These are phyloP conservation scores for Drosophila navojoa DNA, from an alignment of 1,140 invertebrate species.

Conservation along the genomic window DNA sequence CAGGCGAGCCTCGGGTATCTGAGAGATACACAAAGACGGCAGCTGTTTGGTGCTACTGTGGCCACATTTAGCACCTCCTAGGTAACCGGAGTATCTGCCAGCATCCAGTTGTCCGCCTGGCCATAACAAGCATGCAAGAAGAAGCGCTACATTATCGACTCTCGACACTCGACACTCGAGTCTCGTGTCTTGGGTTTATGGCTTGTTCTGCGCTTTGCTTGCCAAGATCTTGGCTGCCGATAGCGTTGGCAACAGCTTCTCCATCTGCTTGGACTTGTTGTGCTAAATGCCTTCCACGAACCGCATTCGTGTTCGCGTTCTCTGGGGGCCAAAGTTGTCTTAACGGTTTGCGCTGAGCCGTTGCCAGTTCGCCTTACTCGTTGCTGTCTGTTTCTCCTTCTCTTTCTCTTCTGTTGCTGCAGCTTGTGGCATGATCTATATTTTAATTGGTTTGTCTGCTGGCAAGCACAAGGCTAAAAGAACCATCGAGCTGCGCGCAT, in stretches of 20 bases:
- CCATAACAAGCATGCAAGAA: conserved; percentile 63
- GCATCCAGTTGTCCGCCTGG: conserved; percentile 40
- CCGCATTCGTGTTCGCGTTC: conserved; percentile 55
- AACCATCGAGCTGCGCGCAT: conserved; percentile 17
- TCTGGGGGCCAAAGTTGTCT: conserved; percentile 47
- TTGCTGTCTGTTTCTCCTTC: no score
- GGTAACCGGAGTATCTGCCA: conserved; percentile 23
- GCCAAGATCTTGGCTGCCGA: conserved; percentile 54
- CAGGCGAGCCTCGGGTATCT: conserved; percentile 62
- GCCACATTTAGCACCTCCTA: conserved; percentile 71
- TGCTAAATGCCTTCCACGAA: conserved; percentile 74
- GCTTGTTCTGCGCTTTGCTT: conserved; percentile 67
- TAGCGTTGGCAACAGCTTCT: conserved; percentile 43
- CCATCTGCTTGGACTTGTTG: conserved; percentile 30
- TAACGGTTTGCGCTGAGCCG: conserved; percentile 59
- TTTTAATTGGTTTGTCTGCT: conserved; percentile 70
- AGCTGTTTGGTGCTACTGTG: conserved; percentile 53
- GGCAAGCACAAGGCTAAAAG: conserved; percentile 27
- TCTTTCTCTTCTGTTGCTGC: neutral
- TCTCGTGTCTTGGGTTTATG: conserved; percentile 58
- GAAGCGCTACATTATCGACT: conserved; percentile 50
- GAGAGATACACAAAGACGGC: conserved; percentile 60
- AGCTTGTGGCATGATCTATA: conserved; percentile 70
- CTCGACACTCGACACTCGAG: neutral
- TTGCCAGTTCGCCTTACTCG: neutral